Evolutionary conservation across 92 coral and sea anemone genomes (phyloP).

Genomic region (Virgularia gustaviana): DNA sequence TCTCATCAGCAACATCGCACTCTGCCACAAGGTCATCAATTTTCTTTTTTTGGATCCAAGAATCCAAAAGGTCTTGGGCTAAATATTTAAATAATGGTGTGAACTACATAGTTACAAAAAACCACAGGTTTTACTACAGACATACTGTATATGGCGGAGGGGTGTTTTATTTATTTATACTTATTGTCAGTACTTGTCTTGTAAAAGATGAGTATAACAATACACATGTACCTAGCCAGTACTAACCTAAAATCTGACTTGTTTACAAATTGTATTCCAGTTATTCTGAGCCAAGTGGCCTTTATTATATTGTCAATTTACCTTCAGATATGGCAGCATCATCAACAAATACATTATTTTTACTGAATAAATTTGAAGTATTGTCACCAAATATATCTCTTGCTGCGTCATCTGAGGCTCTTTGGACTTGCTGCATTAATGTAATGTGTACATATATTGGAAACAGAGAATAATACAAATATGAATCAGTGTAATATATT

Average conservation of each 20-base stretch:
- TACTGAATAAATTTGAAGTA: constrained; percentile 59
- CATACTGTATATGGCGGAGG: no score
- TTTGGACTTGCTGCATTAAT: constrained; percentile 83
- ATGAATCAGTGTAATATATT: no score
- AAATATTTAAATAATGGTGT: not conserved
- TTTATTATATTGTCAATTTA: constrained; percentile 12
- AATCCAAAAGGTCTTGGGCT: constrained; percentile 94
- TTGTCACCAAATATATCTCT: constrained; percentile 86
- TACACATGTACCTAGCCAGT: not conserved
- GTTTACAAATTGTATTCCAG: not conserved
- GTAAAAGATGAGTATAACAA: no score
- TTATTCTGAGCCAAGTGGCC: no score
- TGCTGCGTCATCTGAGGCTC: constrained; percentile 87
- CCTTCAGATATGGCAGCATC: constrained; percentile 96
- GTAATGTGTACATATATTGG: no score
- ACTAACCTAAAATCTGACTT: not conserved
- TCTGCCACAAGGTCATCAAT: constrained; percentile 70
- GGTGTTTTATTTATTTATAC: no score
- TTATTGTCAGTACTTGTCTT: no score
- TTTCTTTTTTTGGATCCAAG: constrained; percentile 80
- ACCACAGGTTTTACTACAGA: no score
- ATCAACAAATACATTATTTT: constrained; percentile 76
- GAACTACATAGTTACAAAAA: no score
- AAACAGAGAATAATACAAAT: no score
- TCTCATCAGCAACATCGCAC: constrained; percentile 72